Conservation (phyloP, 53 echinoderm and acorn worm species). For the Antedon mediterranea region DNA sequence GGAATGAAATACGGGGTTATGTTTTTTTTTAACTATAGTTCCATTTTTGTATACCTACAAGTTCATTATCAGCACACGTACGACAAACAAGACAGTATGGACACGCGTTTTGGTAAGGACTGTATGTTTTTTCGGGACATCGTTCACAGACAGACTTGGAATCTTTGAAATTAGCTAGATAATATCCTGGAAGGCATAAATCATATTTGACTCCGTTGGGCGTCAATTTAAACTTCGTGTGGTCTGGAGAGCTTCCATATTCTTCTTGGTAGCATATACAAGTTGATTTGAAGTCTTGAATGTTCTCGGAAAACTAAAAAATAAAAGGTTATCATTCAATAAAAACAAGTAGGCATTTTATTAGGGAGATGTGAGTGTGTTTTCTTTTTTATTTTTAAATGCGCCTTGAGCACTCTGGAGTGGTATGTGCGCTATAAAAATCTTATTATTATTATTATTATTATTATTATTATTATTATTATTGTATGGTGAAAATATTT, state of each 20-base stretch:
- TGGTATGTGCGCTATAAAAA: too few relatives aligned
- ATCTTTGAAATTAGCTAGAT: not conserved
- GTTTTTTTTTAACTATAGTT: too few relatives aligned
- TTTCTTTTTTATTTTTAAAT: too few relatives aligned
- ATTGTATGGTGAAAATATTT: too few relatives aligned
- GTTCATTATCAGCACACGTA: not conserved
- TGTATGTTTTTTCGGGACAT: not conserved
- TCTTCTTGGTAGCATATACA: not conserved
- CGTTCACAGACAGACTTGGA: not conserved
- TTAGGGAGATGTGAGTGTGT: too few relatives aligned
- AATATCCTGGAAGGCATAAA: not conserved
- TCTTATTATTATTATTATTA: too few relatives aligned
- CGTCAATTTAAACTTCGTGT: not conserved
- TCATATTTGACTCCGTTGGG: not conserved
- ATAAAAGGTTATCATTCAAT: too few relatives aligned
- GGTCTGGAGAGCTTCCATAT: not conserved
- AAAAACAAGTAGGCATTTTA: too few relatives aligned
- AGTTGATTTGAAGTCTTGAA: not conserved
- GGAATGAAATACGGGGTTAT: too few relatives aligned
- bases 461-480: too few relatives aligned
- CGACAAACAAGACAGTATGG: not conserved
- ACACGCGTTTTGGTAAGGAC: not conserved
- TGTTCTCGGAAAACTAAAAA: not conserved
- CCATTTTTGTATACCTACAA: too few relatives aligned
- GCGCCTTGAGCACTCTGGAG: too few relatives aligned